Evolutionary conservation across 2,888 invertebrate species (phyloP).

Genomic region (Troglohyphantes excavatus): DNA sequence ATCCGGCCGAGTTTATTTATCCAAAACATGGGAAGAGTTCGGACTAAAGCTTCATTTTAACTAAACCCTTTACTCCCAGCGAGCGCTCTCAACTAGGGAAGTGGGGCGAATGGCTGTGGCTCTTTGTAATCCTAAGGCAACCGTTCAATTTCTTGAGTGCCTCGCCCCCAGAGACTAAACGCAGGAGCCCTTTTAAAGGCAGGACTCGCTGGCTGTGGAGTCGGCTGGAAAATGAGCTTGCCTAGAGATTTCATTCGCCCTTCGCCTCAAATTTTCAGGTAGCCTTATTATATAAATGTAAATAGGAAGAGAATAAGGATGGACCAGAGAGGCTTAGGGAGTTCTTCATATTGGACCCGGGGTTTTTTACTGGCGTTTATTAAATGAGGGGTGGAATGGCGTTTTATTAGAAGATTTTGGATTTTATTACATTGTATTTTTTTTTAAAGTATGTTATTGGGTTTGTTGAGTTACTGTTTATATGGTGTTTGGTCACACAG

Average conservation of each 20-base stretch:
- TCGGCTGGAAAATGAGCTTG: conserved; percentile 56
- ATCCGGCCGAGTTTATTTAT: conserved; percentile 51
- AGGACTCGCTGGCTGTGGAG: conserved; percentile 55
- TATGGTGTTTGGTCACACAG: no score
- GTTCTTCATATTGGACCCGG: background rate
- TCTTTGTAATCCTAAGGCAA: conserved; percentile 62
- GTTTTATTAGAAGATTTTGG: no score
- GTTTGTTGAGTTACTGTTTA: no score
- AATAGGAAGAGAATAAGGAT: conserved; percentile 41
- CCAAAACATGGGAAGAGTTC: conserved; percentile 49
- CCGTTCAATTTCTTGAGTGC: conserved; percentile 69
- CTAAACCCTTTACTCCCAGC: conserved; percentile 54
- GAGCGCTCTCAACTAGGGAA: conserved; percentile 15
- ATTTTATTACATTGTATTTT: no score
- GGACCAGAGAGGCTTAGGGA: background rate
- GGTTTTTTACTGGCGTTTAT: background rate
- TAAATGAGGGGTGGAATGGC: no score
- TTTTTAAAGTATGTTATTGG: no score
- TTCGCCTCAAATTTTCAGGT: conserved; percentile 35
- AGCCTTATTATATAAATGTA: conserved; percentile 41
- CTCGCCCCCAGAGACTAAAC: conserved; percentile 19
- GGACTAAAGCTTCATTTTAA: conserved; percentile 60
- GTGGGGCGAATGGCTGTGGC: conserved; percentile 33
- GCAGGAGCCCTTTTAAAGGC: conserved; percentile 37
- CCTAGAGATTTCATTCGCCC: conserved; percentile 36